A percentile compares a stretch with the other conserved stretches of the same genome.
phyloP scores from a whole-genome alignment of 1,140 invertebrate genomes.

The Drosophila nigrodunni region DNA sequence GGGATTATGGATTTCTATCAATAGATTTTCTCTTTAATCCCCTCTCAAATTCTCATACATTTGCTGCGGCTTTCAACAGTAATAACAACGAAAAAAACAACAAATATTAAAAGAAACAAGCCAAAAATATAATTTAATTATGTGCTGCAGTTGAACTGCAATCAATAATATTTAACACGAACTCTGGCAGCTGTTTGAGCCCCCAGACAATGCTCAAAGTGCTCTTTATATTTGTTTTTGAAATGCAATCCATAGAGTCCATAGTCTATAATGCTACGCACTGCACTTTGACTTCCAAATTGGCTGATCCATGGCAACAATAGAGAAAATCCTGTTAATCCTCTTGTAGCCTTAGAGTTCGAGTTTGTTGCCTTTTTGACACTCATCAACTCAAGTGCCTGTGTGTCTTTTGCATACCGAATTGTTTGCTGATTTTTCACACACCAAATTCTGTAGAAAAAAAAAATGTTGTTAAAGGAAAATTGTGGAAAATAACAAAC shows the following conservation, averaged over 20 bases:
- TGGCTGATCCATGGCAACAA: conserved; percentile 71
- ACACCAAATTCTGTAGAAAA: conserved; percentile 62
- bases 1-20: conserved; percentile 9
- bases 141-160: conserved; percentile 26
- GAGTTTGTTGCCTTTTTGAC: conserved; percentile 70
- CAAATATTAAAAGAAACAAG: conserved; percentile 1
- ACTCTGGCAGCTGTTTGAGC: conserved; percentile 58
- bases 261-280: conserved; percentile 67
- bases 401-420: conserved; percentile 54
- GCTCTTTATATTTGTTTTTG: background rate
- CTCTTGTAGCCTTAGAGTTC: conserved; percentile 52
- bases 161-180: conserved; percentile 56
- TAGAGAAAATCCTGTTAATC: conserved; percentile 70
- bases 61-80: conserved; percentile 65
- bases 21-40: conserved; percentile 5
- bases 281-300: conserved; percentile 79
- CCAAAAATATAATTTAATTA: conserved; percentile 73
- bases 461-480: background rate
- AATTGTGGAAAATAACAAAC: conserved; percentile 56
- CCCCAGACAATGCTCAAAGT: conserved; percentile 27
- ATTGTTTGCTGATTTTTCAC: conserved; percentile 49
- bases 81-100: background rate
- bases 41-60: conserved; percentile 41
- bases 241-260: conserved; percentile 34
- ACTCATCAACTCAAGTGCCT: conserved; percentile 74